A percentile compares a stretch with the other conserved stretches of the same genome.
Evolutionary conservation across 2,797 vertebrate genomes (phyloP).

Genomic region (Hybognathus amarus): DNA sequence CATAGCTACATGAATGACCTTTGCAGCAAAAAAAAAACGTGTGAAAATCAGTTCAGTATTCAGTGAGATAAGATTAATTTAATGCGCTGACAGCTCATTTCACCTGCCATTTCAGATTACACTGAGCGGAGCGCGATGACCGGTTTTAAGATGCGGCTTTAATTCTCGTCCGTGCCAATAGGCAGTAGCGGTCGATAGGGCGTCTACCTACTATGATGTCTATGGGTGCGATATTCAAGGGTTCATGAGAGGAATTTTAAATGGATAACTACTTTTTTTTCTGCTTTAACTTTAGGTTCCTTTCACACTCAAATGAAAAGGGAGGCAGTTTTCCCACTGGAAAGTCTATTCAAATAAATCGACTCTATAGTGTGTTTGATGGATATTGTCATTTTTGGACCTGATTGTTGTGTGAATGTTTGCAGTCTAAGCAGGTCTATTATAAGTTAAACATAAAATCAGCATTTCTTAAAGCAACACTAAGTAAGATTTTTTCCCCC

Average conservation of each 20-base stretch:
- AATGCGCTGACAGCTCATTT: no score
- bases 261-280: neutral
- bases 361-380: neutral
- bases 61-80: no score
- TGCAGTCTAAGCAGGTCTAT: neutral
- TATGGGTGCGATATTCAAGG: conserved; percentile 44
- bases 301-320: neutral
- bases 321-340: neutral
- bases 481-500: neutral
- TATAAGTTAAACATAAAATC: neutral
- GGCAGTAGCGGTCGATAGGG: no score
- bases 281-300: neutral
- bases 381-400: neutral
- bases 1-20: no score
- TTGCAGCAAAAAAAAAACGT: no score
- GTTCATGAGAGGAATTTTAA: neutral
- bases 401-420: neutral
- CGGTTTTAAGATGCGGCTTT: no score
- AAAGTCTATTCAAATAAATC: neutral
- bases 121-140: no score
- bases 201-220: no score
- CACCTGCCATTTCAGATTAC: no score
- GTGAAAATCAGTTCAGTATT: no score
- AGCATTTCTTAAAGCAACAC: neutral
- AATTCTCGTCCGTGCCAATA: no score